Base-by-base conservation (phyloP, 2,113 vertebrate genomes). In the Boleophthalmus pectinirostris region DNA sequence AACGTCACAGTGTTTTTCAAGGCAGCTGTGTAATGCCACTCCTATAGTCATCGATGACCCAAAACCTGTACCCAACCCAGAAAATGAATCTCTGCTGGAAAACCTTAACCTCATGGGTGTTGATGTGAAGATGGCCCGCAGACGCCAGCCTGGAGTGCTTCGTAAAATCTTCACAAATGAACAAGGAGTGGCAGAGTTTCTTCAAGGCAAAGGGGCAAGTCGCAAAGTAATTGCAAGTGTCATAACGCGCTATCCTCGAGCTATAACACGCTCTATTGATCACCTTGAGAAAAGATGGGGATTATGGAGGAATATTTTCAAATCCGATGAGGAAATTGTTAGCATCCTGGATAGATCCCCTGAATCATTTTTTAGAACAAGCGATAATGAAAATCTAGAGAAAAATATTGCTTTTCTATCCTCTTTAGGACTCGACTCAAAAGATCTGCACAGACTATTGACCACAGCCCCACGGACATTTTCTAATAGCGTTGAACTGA, bases 311-410 rank as follows among this genome's bases (percentile, higher is more conserved):
- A 93, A 66, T 47, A 83, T 95, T 82, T 90, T 94, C 45, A 68
- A 67, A 24, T 87, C 68, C 1, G 93, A 95, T 47, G 11, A 24
- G 11, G 93, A 96, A 83, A 93, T 95, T 68, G 24, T 95, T 61
- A 91, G 25, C 49, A 92, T 94, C 76, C 63, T 96, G 45, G 56
- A 93, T 51, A 91, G 93, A 35, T 95, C 93, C 0, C 93, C 94
- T 0, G 93, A 95, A 69, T 95, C 88, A 0, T 96, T 96, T 87
- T 95, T 96, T 82, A 92, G 94, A 57, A 95, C 92, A 12, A 87
- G 73, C 64, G 91, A 93, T 86, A 96, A 95, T 15, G 66, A 21
- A 0, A 93, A 93, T 24, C 69, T 96, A 70, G 64, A 94, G 70
- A 92, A 95, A 73, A 96, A 95, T 67, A 94, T 90, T 20, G 2